Percentiles rank a stretch among this genome's conserved stretches.
Conservation (phyloP, 2,888 invertebrate species). For the Drosophila glabriapex region DNA sequence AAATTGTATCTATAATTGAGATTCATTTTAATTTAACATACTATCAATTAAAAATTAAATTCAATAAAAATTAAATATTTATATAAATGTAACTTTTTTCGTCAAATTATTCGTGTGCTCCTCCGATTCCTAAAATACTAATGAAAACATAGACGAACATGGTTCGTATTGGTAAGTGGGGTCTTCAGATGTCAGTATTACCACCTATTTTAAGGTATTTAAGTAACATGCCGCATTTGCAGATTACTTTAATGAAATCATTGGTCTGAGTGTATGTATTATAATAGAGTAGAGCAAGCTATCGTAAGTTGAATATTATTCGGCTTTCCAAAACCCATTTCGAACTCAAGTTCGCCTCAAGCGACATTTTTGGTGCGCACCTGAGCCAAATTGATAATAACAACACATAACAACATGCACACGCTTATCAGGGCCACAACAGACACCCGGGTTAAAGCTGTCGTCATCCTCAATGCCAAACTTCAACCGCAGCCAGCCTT, state of each 20-base stretch:
- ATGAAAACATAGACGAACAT: background rate
- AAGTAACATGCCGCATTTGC: background rate
- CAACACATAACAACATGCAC: slow-evolving; percentile 20
- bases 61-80: too few species aligned
- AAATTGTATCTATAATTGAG: background rate
- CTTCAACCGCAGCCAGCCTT: background rate
- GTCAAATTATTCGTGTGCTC: background rate
- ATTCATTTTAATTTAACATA: background rate
- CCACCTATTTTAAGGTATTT: background rate
- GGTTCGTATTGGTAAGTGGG: background rate
- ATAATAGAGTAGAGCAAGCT: background rate
- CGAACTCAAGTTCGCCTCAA: slow-evolving; percentile 11
- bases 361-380: slow-evolving; percentile 15
- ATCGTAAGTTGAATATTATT: background rate
- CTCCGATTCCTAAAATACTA: background rate
- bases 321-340: background rate
- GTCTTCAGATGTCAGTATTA: background rate
- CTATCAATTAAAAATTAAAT: background rate
- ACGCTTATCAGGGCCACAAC: slow-evolving; percentile 51
- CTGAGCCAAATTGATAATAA: slow-evolving; percentile 52
- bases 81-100: too few species aligned
- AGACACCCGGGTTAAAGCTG: slow-evolving; percentile 41
- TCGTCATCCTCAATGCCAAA: slow-evolving; percentile 14
- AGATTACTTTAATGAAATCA: background rate
- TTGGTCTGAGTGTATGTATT: background rate